A percentile compares a stretch with the other conserved stretches of the same genome.
These are phyloP conservation scores for Engystomops pustulosus DNA, from an alignment of 2,113 vertebrate species.

Conservation along the genomic window DNA sequence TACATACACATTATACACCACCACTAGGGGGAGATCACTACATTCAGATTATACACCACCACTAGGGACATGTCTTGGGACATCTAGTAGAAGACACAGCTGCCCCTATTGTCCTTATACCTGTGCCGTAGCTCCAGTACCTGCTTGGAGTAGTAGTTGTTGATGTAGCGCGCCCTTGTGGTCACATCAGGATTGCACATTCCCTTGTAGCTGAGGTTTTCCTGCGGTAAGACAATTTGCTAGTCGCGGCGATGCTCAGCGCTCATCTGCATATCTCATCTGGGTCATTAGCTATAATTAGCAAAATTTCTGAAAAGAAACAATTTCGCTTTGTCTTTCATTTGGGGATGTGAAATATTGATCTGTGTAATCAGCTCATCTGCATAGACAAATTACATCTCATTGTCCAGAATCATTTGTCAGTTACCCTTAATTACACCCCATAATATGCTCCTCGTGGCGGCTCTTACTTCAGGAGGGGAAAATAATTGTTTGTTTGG, in stretches of 20 bases:
- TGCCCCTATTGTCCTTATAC: no score
- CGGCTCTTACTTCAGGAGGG: background rate
- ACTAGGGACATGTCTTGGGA: no score
- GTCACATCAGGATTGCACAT: background rate
- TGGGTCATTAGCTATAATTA: conserved; percentile 60
- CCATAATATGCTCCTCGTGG: conserved; percentile 10
- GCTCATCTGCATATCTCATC: conserved; percentile 54
- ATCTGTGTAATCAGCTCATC: conserved; percentile 56
- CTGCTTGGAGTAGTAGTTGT: no score
- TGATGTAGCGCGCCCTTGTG: no score
- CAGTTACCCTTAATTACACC: conserved; percentile 53
- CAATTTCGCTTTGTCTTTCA: conserved; percentile 45
- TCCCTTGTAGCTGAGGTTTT: background rate
- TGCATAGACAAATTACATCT: conserved; percentile 53
- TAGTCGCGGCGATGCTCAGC: conserved; percentile 1
- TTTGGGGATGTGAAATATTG: conserved; percentile 52
- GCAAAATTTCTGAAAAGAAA: conserved; percentile 48
- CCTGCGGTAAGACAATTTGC: conserved; percentile 32
- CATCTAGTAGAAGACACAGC: no score
- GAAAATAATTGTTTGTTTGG: background rate
- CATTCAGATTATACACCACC: background rate
- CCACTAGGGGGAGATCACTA: background rate
- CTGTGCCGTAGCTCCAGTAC: no score
- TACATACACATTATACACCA: no score
- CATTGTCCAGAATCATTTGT: conserved; percentile 57